phyloP scores from a whole-genome alignment of 2,888 invertebrate species.

The Chaetoderma sp. region DNA sequence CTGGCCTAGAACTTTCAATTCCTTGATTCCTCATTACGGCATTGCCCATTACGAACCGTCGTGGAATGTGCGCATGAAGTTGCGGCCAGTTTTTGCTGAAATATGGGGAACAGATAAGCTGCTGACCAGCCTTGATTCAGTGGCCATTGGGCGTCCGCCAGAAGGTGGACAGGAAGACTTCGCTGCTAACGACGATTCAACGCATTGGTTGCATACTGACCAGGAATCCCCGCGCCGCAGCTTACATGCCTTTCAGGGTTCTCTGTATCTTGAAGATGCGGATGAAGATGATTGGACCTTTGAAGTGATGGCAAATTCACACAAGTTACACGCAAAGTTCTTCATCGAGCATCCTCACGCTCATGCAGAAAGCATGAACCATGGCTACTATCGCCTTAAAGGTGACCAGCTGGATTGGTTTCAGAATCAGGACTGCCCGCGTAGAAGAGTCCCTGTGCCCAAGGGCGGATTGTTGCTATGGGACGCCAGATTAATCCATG shows the following conservation, averaged over 20 bases:
- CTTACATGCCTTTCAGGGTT: conserved; percentile 58
- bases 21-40: conserved; percentile 52
- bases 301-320: conserved; percentile 43
- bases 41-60: conserved; percentile 50
- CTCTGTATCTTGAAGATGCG: conserved; percentile 45
- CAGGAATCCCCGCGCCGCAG: conserved; percentile 47
- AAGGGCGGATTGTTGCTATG: conserved; percentile 60
- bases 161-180: conserved; percentile 49
- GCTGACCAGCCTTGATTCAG: conserved; percentile 53
- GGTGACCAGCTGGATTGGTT: conserved; percentile 44
- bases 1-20: conserved; percentile 42
- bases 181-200: background rate
- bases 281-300: conserved; percentile 43
- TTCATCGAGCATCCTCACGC: conserved; percentile 31
- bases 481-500: conserved; percentile 60
- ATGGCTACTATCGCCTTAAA: conserved; percentile 37
- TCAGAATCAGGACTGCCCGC: conserved; percentile 39
- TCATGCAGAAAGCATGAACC: conserved; percentile 19
- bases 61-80: conserved; percentile 50
- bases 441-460: conserved; percentile 49
- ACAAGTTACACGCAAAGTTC: conserved; percentile 38
- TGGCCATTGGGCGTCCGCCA: conserved; percentile 59
- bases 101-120: conserved; percentile 59
- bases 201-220: conserved; percentile 56
- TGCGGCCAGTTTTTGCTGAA: conserved; percentile 51